Evolutionary conservation across 2,888 invertebrate species (phyloP).

Genomic region (Rambutsinella grinnellia): DNA sequence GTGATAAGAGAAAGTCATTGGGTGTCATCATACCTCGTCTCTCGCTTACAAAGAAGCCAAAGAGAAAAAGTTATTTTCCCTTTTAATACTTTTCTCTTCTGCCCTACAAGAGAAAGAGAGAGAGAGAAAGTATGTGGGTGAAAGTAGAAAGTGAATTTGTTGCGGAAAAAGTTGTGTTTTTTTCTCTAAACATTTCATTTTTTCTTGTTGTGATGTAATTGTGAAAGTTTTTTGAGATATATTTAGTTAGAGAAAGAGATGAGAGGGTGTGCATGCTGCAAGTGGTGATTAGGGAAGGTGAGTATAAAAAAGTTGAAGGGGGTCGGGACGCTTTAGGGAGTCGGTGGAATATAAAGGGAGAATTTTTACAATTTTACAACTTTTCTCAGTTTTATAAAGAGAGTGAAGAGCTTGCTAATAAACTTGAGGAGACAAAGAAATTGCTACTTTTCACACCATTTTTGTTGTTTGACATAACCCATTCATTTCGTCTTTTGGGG

Average conservation of each 20-base stretch:
- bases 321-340: too few species aligned
- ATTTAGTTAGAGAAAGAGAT: too few species aligned
- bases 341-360: too few species aligned
- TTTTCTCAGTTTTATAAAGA: too few species aligned
- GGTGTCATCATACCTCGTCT: neutral
- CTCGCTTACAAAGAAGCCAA: slow-evolving; percentile 1
- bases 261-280: neutral
- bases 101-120: slow-evolving; percentile 8
- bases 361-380: too few species aligned
- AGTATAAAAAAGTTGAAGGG: neutral
- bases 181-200: neutral
- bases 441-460: neutral
- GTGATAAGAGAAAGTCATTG: too few species aligned
- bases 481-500: too few species aligned
- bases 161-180: neutral
- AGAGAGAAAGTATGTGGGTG: neutral
- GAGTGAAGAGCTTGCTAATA: slow-evolving; percentile 1
- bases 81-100: neutral
- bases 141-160: slow-evolving; percentile 1
- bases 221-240: too few species aligned
- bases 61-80: neutral
- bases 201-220: too few species aligned
- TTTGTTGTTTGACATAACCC: neutral
- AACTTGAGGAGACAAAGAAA: slow-evolving; percentile 3
- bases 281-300: neutral